Evolutionary conservation across 2,797 vertebrate genomes (phyloP).

Genomic region (Macrochelys suwanniensis): DNA sequence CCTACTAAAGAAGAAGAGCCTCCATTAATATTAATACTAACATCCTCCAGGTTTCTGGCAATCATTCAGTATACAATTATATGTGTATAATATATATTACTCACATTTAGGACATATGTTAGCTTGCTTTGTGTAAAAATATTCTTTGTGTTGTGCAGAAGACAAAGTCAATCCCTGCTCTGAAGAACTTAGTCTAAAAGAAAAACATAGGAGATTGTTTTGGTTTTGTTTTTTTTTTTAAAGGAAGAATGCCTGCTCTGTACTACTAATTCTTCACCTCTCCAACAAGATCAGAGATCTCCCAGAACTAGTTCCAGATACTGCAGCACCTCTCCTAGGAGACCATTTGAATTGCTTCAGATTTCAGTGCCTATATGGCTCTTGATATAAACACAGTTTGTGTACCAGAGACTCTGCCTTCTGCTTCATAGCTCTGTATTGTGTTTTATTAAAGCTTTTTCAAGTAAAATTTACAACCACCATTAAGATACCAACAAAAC

Average conservation of each 20-base stretch:
- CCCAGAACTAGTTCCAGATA: background rate
- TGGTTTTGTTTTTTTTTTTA: background rate
- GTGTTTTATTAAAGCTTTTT: background rate
- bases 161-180: background rate
- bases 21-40: constrained; percentile 24
- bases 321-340: background rate
- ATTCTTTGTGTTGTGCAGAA: background rate
- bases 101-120: background rate
- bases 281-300: background rate
- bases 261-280: rapidly evolving
- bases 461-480: background rate
- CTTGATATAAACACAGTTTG: background rate
- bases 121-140: background rate
- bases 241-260: background rate
- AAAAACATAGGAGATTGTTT: background rate
- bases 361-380: background rate
- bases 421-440: background rate
- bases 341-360: background rate
- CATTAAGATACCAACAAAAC: background rate
- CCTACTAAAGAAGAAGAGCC: background rate
- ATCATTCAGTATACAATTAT: background rate
- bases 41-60: constrained; percentile 2
- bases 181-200: background rate
- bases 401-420: background rate
- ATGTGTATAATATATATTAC: background rate